Conservation (phyloP, 1,140 invertebrate genomes). For the Frieseomelitta varia region DNA sequence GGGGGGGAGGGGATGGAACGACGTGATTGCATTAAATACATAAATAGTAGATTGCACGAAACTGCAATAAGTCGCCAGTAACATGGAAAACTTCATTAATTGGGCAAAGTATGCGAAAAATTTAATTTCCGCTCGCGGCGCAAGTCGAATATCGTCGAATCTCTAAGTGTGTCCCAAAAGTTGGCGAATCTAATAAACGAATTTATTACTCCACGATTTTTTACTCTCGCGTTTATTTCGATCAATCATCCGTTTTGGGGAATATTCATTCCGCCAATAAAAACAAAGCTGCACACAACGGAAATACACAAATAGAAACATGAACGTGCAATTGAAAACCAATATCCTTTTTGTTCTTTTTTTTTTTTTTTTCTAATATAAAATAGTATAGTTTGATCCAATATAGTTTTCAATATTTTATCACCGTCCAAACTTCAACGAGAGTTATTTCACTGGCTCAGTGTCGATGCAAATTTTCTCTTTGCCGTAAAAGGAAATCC, state of each 20-base stretch:
- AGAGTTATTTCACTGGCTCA: not conserved
- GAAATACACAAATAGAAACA: not conserved
- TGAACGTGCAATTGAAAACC: not conserved
- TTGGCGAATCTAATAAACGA: not conserved
- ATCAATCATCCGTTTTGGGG: not conserved
- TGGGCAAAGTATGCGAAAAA: conserved; percentile 15
- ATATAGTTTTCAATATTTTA: not conserved
- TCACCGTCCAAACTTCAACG: not conserved
- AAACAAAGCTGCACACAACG: not conserved
- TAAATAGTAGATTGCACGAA: not conserved
- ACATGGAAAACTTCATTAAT: not conserved
- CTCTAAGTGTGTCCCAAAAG: not conserved
- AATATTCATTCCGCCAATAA: not conserved
- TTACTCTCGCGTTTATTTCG: not conserved
- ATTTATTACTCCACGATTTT: not conserved
- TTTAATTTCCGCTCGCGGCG: conserved; percentile 2
- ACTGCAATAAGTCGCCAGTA: not conserved
- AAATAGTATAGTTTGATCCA: not conserved
- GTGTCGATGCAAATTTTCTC: not conserved
- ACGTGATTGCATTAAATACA: not conserved
- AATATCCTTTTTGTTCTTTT: not conserved
- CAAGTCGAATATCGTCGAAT: not conserved
- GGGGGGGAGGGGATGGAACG: too few species aligned
- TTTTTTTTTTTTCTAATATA: not conserved
- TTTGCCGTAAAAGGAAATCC: not conserved